Evolutionary conservation across 2,888 invertebrate species (phyloP).

Genomic region (Lepidocyrtinus sp.): DNA sequence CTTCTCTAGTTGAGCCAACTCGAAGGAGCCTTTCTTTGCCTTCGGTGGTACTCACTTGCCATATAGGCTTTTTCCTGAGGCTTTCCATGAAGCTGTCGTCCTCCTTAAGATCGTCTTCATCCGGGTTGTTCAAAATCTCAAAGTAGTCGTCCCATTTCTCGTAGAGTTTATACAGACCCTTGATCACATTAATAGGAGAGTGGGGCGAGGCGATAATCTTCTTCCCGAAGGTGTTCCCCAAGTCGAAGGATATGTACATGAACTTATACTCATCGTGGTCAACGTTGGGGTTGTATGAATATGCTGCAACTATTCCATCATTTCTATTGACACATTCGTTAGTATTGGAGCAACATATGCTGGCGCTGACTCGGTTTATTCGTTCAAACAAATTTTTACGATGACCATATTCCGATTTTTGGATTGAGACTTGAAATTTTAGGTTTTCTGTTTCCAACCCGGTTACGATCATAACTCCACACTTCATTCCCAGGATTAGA

Average conservation of each 20-base stretch:
- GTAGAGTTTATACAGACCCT: constrained; percentile 54
- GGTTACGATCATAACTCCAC: constrained; percentile 29
- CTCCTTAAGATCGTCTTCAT: constrained; percentile 29
- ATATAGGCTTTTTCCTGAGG: constrained; percentile 18
- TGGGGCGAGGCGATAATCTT: constrained; percentile 36
- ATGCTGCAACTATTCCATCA: constrained; percentile 31
- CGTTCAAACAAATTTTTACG: constrained; percentile 12
- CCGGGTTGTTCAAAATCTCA: constrained; percentile 37
- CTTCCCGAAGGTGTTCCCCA: constrained; percentile 57
- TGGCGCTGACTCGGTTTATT: constrained; percentile 21
- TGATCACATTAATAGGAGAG: constrained; percentile 51
- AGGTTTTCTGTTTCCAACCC: background rate
- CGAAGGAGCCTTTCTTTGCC: constrained; percentile 34
- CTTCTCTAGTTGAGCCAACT: background rate
- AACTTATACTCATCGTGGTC: constrained; percentile 10
- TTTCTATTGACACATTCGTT: too few relatives aligned
- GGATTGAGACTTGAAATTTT: background rate
- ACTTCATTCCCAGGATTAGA: constrained; percentile 39
- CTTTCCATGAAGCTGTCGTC: constrained; percentile 3
- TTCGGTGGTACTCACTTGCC: constrained; percentile 18
- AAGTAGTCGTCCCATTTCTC: constrained; percentile 36
- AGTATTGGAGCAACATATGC: constrained; percentile 19
- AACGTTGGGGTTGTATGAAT: constrained; percentile 1
- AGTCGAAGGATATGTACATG: constrained; percentile 57
- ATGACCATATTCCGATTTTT: background rate